Evolutionary conservation across 1,140 invertebrate species (phyloP), one percentile per base, ranked within the genome.

Genomic region (Cryptotermes secundus): DNA sequence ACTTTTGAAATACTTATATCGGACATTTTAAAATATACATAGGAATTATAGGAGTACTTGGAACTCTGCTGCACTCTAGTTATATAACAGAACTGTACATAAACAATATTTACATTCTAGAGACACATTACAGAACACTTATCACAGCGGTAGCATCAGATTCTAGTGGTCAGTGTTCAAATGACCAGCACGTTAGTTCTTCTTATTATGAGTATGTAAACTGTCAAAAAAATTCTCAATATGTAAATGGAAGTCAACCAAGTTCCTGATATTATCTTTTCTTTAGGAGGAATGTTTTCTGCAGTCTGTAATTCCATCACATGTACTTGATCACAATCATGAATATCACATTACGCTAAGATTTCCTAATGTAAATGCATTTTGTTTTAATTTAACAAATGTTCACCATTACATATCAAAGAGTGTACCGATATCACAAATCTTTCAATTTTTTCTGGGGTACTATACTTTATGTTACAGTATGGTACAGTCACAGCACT

Each of bases 401-500:
- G 14, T 19, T 19, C 19, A 22, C 45, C 45, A 49, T 49, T 19
- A 42, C 38, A 42, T 14, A 42, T 6, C 1, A 49, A 12, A 49
- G 3, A 22, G 6, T 31, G 26, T 72, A 26, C 14, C 31, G 26
- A 72, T 9, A 72, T 26, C 26, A 31, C n/a, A n/a, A 72, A 72
- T 26, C 59, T 72, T 26, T 72, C 72, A n/a, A 24, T 34, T 83
- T 35, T 31, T 90, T 87, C 24, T 14, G 7, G 59, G 31, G 59
- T 6, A 9, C 16, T 49, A 81, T 26, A n/a, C 16, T 81, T 26
- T 38, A 49, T 53, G 16, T 82, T 45, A 90, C 88, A 90, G 89
- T 79, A 90, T 86, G 24, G 89, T 88, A 88, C 90, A 90, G 84
- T 90, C 88, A 86, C 90, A 90, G 81, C 90, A 90, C 84, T 89